phyloP scores from a whole-genome alignment of 1,140 invertebrate genomes.

The Lepidurus arcticus region DNA sequence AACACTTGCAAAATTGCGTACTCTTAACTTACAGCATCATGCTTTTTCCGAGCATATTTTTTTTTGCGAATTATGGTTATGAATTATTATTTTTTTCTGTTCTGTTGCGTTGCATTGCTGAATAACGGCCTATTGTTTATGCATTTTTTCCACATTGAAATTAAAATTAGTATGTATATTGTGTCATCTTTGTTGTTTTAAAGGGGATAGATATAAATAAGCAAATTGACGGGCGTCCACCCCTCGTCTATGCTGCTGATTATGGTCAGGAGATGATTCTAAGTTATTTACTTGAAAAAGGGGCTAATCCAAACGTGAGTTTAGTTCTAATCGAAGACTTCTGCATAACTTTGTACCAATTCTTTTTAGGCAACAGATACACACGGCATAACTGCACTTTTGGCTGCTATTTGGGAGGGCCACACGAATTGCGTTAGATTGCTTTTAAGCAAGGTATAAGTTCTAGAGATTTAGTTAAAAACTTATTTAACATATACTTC shows the following conservation, averaged over 20 bases:
- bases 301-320: conserved; percentile 89
- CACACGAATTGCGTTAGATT: conserved; percentile 85
- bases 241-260: conserved; percentile 87
- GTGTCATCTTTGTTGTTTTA: conserved; percentile 38
- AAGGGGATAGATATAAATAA: conserved; percentile 79
- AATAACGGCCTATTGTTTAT: too few species aligned
- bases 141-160: too few species aligned
- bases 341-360: not conserved
- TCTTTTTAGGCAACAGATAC: conserved; percentile 70
- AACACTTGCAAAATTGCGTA: conserved; percentile 38
- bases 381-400: conserved; percentile 83
- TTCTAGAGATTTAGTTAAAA: not conserved
- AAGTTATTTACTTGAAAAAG: conserved; percentile 76
- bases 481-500: conserved; percentile 37
- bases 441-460: conserved; percentile 74
- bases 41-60: not conserved
- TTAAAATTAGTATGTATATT: not conserved
- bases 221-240: conserved; percentile 75
- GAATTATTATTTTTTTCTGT: conserved; percentile 5
- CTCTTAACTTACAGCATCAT: too few species aligned
- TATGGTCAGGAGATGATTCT: conserved; percentile 90
- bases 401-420: conserved; percentile 93
- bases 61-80: conserved; percentile 22
- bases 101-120: conserved; percentile 15
- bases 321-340: not conserved